Evolutionary conservation across 2,113 vertebrate species (phyloP).

Genomic region (Laticauda colubrina): DNA sequence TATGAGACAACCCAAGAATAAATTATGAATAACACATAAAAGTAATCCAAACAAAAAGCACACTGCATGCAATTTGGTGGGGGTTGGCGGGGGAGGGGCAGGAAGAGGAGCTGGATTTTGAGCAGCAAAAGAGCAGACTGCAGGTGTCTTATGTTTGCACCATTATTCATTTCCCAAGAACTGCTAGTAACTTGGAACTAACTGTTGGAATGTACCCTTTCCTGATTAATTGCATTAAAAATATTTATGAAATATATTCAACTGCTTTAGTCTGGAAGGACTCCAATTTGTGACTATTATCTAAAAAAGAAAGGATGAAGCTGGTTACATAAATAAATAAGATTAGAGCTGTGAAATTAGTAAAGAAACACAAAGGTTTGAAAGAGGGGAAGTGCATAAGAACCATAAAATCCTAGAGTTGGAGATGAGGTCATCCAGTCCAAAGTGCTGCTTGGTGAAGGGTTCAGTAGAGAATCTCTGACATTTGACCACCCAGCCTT

Average conservation of each 20-base stretch:
- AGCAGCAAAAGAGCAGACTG: not conserved
- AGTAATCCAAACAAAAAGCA: not conserved
- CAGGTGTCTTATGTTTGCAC: not conserved
- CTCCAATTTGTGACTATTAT: not conserved
- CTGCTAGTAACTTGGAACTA: not conserved
- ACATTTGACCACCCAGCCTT: not conserved
- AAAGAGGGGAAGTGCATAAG: not conserved
- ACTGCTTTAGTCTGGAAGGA: not conserved
- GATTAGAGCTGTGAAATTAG: not conserved
- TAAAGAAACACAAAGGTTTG: not conserved
- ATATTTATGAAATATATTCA: not conserved
- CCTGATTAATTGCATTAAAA: not conserved
- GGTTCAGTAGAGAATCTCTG: not conserved
- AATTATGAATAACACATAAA: not conserved
- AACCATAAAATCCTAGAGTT: not conserved
- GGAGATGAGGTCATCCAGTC: not conserved
- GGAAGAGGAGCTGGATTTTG: not conserved
- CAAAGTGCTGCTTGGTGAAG: not conserved
- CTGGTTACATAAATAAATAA: not conserved
- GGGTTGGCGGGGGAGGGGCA: not conserved
- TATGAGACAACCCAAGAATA: not conserved
- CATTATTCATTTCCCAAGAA: not conserved
- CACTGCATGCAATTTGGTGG: not conserved
- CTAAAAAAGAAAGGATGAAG: not conserved
- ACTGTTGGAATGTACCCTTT: not conserved